Conservation (phyloP, 2,888 invertebrate genomes). For the Mayetiola destructor region DNA sequence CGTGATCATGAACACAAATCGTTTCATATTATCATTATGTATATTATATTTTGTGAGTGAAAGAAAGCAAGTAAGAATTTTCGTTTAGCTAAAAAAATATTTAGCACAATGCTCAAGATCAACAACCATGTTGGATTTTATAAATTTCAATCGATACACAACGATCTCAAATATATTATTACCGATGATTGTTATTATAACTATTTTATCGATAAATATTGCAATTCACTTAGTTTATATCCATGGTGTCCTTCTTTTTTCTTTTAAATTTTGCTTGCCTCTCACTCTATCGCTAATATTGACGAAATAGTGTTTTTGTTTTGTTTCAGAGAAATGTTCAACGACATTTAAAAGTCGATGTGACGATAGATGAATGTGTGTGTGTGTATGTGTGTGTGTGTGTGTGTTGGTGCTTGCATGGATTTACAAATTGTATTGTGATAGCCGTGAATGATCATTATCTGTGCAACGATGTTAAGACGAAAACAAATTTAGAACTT, state of each 20-base stretch:
- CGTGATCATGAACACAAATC: too few species aligned
- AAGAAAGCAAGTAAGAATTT: too few species aligned
- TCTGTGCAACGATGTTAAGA: not conserved
- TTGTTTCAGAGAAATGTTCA: not conserved
- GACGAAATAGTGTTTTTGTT: not conserved
- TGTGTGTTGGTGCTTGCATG: not conserved
- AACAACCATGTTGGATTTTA: too few species aligned
- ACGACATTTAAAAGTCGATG: too few species aligned
- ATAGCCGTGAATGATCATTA: not conserved
- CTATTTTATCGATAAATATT: constrained; percentile 12
- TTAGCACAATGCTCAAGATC: too few species aligned
- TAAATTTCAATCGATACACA: not conserved
- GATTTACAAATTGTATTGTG: not conserved
- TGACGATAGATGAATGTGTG: not conserved
- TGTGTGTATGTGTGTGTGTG: not conserved
- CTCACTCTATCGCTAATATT: too few species aligned
- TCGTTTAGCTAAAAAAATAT: too few species aligned
- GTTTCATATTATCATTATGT: too few species aligned
- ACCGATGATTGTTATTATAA: constrained; percentile 5
- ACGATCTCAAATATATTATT: constrained; percentile 7
- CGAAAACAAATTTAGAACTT: not conserved
- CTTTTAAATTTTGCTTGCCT: too few species aligned
- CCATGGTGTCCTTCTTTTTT: too few species aligned
- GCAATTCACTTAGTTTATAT: not conserved
- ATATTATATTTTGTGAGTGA: too few species aligned